Percentiles rank a stretch among this genome's conserved stretches.
phyloP scores from a whole-genome alignment of 2,888 invertebrate species.

The Sinodicranocentrus sp. region DNA sequence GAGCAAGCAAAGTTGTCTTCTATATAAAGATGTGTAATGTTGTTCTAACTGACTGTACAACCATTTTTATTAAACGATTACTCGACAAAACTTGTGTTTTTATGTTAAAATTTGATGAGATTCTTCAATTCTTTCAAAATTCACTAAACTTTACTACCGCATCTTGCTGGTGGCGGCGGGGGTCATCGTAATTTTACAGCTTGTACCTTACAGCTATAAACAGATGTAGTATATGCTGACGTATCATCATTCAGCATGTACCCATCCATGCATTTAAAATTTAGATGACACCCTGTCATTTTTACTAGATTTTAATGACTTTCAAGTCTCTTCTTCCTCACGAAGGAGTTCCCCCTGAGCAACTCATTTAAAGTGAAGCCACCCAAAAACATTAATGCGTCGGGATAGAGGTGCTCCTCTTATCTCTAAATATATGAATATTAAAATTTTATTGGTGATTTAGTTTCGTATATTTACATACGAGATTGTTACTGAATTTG shows the following conservation, averaged over 20 bases:
- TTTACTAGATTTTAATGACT: slow-evolving; percentile 42
- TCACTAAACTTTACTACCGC: neutral
- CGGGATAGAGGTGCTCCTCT: no score
- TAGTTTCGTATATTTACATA: no score
- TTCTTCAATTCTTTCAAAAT: neutral
- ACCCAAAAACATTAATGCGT: no score
- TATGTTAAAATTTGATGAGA: neutral
- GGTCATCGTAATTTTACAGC: neutral
- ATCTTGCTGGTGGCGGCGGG: neutral
- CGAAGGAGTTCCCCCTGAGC: slow-evolving; percentile 15
- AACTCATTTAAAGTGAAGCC: neutral
- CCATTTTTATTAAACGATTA: neutral
- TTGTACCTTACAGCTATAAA: neutral
- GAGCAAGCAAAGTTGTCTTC: no score
- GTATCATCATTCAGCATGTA: neutral
- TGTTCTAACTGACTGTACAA: neutral
- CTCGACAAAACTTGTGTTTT: slow-evolving; percentile 5
- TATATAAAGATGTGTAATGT: no score
- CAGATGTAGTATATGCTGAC: neutral
- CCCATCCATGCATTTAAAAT: slow-evolving; percentile 5
- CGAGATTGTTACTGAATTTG: no score
- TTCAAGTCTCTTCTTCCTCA: slow-evolving; percentile 42
- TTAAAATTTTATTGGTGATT: no score
- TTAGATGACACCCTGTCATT: slow-evolving; percentile 50
- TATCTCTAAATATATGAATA: no score